These are phyloP conservation scores for Nephotettix cincticeps DNA, from an alignment of 1,140 invertebrate species.

Conservation along the genomic window DNA sequence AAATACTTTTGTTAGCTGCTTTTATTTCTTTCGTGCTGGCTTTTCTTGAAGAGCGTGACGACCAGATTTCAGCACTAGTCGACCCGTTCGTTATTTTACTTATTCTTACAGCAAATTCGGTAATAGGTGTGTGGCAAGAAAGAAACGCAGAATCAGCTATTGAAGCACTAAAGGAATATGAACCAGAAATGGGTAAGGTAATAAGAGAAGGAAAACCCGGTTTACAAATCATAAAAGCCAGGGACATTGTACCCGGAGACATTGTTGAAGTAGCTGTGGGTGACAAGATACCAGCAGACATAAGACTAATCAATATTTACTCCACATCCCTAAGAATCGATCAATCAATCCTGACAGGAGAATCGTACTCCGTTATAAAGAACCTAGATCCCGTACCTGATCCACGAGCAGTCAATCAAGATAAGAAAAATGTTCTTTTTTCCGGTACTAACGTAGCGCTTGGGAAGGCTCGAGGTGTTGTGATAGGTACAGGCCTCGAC, in stretches of 20 bases:
- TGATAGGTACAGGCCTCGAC: slow-evolving; percentile 97
- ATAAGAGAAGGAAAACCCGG: slow-evolving; percentile 91
- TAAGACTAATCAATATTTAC: slow-evolving; percentile 93
- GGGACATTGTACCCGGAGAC: slow-evolving; percentile 98
- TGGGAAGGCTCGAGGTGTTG: slow-evolving; percentile 97
- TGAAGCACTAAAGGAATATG: slow-evolving; percentile 99
- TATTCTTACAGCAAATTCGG: slow-evolving; percentile 98
- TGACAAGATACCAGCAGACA: slow-evolving; percentile 99
- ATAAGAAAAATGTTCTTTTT: slow-evolving; percentile 99
- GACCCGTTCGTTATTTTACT: slow-evolving; percentile 99
- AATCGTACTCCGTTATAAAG: slow-evolving; percentile 99
- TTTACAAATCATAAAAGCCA: slow-evolving; percentile 95
- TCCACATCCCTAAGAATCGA: slow-evolving; percentile 99
- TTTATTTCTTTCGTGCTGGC: slow-evolving; percentile 99
- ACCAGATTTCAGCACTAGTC: slow-evolving; percentile 98
- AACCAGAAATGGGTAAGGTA: slow-evolving; percentile 99
- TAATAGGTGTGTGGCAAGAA: slow-evolving; percentile 99
- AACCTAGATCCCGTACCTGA: slow-evolving; percentile 97
- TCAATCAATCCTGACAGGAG: slow-evolving; percentile 99
- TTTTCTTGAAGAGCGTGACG: slow-evolving; percentile 99
- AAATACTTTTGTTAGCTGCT: slow-evolving; percentile 99
- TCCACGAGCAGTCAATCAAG: slow-evolving; percentile 95
- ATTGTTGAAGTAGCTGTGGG: slow-evolving; percentile 97
- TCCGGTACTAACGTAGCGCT: slow-evolving; percentile 99
- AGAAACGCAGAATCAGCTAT: slow-evolving; percentile 99